phyloP scores from a whole-genome alignment of 2,888 invertebrate genomes.

The Perithous albicinctus region DNA sequence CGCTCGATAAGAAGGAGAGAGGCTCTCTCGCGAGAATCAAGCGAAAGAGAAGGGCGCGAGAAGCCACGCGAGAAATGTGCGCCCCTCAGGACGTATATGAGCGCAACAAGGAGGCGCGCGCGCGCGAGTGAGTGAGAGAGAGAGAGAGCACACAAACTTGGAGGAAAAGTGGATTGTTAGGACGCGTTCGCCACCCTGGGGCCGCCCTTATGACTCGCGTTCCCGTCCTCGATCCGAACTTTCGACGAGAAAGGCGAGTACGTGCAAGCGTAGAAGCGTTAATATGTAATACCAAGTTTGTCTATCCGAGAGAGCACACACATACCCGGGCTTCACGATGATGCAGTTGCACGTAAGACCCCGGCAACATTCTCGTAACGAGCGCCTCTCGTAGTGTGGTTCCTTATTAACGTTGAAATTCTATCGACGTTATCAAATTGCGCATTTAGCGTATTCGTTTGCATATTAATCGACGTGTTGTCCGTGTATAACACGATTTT shows the following conservation, averaged over 20 bases:
- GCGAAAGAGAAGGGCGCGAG: conserved; percentile 14
- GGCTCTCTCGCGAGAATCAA: conserved; percentile 3
- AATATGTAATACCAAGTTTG: conserved; percentile 68
- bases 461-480: conserved; percentile 42
- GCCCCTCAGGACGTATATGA: conserved; percentile 4
- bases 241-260: conserved; percentile 59
- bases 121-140: too few species aligned
- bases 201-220: neutral
- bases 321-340: conserved; percentile 20
- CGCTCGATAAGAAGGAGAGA: conserved; percentile 32
- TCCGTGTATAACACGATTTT: neutral
- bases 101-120: conserved; percentile 45
- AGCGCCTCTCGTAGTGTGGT: neutral
- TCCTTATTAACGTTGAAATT: conserved; percentile 54
- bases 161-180: conserved; percentile 57
- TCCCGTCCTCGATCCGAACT: conserved; percentile 37
- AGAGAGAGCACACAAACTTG: conserved; percentile 52
- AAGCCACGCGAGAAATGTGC: conserved; percentile 50
- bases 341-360: conserved; percentile 42
- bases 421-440: conserved; percentile 59
- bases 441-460: conserved; percentile 13
- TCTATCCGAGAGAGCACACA: conserved; percentile 53
- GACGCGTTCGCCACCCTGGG: conserved; percentile 27
- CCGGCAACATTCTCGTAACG: conserved; percentile 21
- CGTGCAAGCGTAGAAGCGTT: conserved; percentile 65